Conservation (phyloP, 2,888 invertebrate genomes). For the Athrips mouffetella region DNA sequence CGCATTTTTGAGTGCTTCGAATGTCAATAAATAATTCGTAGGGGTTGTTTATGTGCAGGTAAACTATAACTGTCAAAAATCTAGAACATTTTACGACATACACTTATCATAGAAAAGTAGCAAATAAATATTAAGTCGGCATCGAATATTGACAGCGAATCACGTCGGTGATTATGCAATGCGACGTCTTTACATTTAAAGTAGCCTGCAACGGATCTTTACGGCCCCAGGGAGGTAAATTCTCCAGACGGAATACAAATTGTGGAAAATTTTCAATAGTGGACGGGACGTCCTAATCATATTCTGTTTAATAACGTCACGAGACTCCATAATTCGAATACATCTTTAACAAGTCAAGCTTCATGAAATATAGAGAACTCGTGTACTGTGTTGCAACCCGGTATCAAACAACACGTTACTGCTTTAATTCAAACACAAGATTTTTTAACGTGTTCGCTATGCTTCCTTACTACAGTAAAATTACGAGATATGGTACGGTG, state of each 20-base stretch:
- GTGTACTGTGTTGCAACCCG: background rate
- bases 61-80: constrained; percentile 30
- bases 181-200: constrained; percentile 72
- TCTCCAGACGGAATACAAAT: constrained; percentile 73
- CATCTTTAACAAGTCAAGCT: constrained; percentile 4
- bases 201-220: constrained; percentile 68
- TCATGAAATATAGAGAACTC: constrained; percentile 5
- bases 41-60: background rate
- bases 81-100: constrained; percentile 48
- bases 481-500: too few species aligned
- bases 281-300: constrained; percentile 51
- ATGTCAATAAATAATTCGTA: background rate
- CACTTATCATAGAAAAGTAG: constrained; percentile 54
- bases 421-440: background rate
- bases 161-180: constrained; percentile 74
- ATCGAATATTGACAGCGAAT: constrained; percentile 69
- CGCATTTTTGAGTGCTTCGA: background rate
- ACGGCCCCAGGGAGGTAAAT: constrained; percentile 61
- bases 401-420: too few species aligned
- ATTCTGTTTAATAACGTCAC: constrained; percentile 35
- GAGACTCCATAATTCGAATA: constrained; percentile 5
- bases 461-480: too few species aligned
- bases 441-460: too few species aligned
- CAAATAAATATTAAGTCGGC: constrained; percentile 69
- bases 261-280: constrained; percentile 68